A percentile compares a stretch with the other conserved stretches of the same genome.
These are phyloP conservation scores for Acanthosepion esculentum DNA, from an alignment of 2,888 invertebrate species.

Conservation along the genomic window DNA sequence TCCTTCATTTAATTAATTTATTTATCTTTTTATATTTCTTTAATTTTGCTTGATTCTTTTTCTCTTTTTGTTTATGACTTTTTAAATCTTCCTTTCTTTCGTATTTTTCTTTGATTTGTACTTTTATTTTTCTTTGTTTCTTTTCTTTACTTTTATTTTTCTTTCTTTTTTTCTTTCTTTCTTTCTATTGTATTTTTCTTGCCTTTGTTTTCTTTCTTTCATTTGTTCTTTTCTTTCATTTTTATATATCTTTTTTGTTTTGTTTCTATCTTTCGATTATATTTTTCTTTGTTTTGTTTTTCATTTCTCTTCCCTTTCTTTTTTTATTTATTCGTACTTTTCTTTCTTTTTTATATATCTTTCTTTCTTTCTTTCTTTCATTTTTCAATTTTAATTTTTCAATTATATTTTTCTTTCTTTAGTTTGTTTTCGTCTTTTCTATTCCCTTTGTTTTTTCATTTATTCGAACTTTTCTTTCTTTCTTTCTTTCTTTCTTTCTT, in stretches of 20 bases:
- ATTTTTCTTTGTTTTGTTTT: no score
- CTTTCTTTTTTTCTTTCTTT: not conserved
- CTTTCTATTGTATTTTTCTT: not conserved
- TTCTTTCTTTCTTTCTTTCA: not conserved
- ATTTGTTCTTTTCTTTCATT: no score
- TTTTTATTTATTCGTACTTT: not conserved
- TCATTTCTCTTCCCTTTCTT: not conserved
- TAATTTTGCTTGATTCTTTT: not conserved
- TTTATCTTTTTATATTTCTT: not conserved
- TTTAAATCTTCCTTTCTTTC: no score
- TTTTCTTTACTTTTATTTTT: no score
- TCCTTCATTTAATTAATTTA: not conserved
- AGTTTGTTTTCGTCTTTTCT: no score
- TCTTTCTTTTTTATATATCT: not conserved
- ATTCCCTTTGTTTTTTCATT: not conserved
- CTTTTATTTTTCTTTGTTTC: no score
- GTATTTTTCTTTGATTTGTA: no score
- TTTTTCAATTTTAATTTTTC: no score
- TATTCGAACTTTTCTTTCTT: not conserved
- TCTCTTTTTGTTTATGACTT: not conserved
- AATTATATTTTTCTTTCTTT: not conserved
- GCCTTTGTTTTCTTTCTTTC: no score
- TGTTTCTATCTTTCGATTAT: no score
- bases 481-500: not conserved
- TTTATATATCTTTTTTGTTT: no score